phyloP scores from a whole-genome alignment of 2,888 invertebrate species.

The Lepidocyrtoides sp. region DNA sequence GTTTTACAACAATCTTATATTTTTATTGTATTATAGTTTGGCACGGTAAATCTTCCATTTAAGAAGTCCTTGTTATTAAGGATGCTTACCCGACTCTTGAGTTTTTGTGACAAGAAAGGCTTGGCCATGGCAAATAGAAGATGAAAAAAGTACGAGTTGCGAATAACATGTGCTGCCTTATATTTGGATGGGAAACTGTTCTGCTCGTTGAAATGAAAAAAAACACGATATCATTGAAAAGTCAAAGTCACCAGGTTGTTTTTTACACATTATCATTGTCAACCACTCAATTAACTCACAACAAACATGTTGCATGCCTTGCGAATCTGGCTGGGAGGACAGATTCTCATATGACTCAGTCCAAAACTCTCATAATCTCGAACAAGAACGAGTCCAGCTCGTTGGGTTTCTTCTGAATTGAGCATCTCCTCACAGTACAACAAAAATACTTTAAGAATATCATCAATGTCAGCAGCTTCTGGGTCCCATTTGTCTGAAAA shows the following conservation, averaged over 20 bases:
- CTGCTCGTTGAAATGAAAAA: slow-evolving; percentile 68
- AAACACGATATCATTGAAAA: slow-evolving; percentile 13
- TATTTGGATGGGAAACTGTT: slow-evolving; percentile 82
- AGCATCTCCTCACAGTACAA: slow-evolving; percentile 86
- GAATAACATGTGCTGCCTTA: slow-evolving; percentile 81
- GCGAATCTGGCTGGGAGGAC: slow-evolving; percentile 86
- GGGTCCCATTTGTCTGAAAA: slow-evolving; percentile 87
- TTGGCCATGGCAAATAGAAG: slow-evolving; percentile 81
- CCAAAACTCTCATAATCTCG: slow-evolving; percentile 87
- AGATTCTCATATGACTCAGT: slow-evolving; percentile 86
- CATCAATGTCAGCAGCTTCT: slow-evolving; percentile 86
- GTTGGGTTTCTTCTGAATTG: slow-evolving; percentile 87
- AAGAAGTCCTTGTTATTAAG: no score
- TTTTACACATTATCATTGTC: background rate
- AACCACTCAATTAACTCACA: slow-evolving; percentile 83
- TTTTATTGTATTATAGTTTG: background rate
- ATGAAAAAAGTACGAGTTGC: slow-evolving; percentile 82
- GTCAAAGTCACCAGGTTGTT: background rate
- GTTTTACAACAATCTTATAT: background rate
- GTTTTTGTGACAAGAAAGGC: slow-evolving; percentile 81
- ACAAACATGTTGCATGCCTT: slow-evolving; percentile 86
- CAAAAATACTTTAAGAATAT: slow-evolving; percentile 86
- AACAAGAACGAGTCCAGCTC: slow-evolving; percentile 87
- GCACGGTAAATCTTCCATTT: background rate
- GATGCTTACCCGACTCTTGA: slow-evolving; percentile 79